Percentiles rank a stretch among this genome's conserved stretches.
Evolutionary conservation across 2,888 invertebrate species (phyloP).

Genomic region (Amblyteles armatorius): DNA sequence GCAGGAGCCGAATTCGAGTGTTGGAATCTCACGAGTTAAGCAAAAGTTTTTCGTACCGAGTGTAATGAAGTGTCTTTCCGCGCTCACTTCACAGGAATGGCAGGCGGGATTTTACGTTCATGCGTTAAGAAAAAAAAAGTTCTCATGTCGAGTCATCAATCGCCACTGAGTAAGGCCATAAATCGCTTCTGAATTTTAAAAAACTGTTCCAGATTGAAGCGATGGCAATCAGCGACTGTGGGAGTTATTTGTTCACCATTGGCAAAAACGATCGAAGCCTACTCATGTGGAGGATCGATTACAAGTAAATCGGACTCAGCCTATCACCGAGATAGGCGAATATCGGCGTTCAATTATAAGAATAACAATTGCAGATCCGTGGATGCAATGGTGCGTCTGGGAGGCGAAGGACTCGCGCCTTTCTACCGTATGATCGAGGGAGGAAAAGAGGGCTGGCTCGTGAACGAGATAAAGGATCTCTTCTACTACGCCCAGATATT

Average conservation of each 20-base stretch:
- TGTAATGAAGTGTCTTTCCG: no score
- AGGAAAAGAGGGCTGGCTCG: constrained; percentile 90
- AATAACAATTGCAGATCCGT: constrained; percentile 84
- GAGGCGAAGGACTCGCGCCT: constrained; percentile 88
- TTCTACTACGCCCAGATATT: constrained; percentile 92
- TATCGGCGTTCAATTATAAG: background rate
- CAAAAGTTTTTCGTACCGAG: no score
- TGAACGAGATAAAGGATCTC: constrained; percentile 90
- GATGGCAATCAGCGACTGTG: constrained; percentile 84
- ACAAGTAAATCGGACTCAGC: constrained; percentile 68
- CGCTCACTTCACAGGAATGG: no score
- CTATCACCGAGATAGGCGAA: background rate
- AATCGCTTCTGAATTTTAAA: background rate
- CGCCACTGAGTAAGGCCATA: no score
- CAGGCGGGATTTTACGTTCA: no score
- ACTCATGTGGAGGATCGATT: constrained; percentile 87
- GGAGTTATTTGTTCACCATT: constrained; percentile 86
- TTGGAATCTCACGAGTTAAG: no score
- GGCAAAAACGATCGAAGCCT: constrained; percentile 86
- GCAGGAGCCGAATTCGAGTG: no score
- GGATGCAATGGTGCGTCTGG: constrained; percentile 85
- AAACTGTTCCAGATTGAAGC: constrained; percentile 80
- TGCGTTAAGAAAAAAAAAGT: no score
- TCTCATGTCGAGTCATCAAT: no score
- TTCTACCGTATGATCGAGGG: constrained; percentile 91